phyloP scores from a whole-genome alignment of 2,113 vertebrate genomes.

The Cryptotis parvus region DNA sequence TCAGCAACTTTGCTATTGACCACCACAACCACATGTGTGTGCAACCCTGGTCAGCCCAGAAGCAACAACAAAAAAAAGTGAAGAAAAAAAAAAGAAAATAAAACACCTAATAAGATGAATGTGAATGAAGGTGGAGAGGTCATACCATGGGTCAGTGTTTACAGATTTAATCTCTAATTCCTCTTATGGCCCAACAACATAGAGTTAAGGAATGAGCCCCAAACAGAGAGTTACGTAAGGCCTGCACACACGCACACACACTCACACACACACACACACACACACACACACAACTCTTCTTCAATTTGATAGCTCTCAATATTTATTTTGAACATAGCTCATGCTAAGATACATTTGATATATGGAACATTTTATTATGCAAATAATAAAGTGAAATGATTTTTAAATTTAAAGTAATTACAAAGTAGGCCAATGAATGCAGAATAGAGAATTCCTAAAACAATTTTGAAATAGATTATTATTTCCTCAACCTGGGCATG shows the following conservation, averaged over 20 bases:
- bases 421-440: neutral
- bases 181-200: no score
- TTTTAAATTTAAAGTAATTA: slow-evolving; percentile 19
- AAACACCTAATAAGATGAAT: no score
- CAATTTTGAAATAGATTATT: neutral
- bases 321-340: slow-evolving; percentile 1
- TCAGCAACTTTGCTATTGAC: no score
- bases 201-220: no score
- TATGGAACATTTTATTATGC: neutral
- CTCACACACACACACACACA: no score
- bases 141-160: no score
- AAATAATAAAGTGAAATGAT: neutral
- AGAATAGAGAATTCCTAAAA: neutral
- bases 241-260: no score
- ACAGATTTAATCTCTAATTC: no score
- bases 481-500: neutral
- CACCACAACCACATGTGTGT: no score
- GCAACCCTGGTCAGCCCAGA: no score
- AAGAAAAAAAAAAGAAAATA: neutral
- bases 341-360: neutral
- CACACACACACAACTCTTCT: neutral
- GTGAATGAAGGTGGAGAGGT: no score
- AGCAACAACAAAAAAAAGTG: neutral
- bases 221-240: no score
- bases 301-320: neutral